phyloP scores from a whole-genome alignment of 2,797 vertebrate species.

The Girardinus metallicus region DNA sequence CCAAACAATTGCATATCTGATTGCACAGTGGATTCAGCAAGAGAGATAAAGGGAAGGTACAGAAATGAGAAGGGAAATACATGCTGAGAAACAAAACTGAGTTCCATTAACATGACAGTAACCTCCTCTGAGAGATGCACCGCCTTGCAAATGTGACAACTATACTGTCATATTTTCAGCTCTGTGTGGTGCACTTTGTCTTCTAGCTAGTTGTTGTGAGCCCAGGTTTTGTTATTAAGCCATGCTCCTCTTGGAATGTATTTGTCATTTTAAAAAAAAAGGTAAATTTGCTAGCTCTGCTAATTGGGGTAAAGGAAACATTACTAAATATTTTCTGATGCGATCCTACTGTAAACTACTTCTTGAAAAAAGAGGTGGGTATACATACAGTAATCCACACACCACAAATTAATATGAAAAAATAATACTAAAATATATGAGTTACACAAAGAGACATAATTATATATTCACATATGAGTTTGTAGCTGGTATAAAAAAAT shows the following conservation, averaged over 20 bases:
- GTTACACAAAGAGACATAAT: not conserved
- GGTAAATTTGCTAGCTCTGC: not conserved
- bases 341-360: not conserved
- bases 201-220: constrained; percentile 11
- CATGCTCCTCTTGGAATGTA: not conserved
- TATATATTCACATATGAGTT: not conserved
- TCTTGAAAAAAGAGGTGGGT: not conserved
- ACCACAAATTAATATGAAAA: not conserved
- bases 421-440: not conserved
- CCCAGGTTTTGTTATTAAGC: constrained; percentile 4
- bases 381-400: not conserved
- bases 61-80: constrained; percentile 55
- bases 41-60: constrained; percentile 51
- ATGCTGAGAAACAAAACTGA: constrained; percentile 57
- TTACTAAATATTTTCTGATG: not conserved
- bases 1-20: constrained; percentile 64
- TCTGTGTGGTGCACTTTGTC: constrained; percentile 18
- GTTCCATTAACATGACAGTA: constrained; percentile 56
- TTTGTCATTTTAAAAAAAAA: not conserved
- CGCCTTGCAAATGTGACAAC: constrained; percentile 51
- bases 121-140: constrained; percentile 46
- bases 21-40: constrained; percentile 61
- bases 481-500: not conserved
- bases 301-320: not conserved
- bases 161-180: constrained; percentile 31